Conservation (phyloP, 2,888 invertebrate species). For the Pseudoips prasinana region DNA sequence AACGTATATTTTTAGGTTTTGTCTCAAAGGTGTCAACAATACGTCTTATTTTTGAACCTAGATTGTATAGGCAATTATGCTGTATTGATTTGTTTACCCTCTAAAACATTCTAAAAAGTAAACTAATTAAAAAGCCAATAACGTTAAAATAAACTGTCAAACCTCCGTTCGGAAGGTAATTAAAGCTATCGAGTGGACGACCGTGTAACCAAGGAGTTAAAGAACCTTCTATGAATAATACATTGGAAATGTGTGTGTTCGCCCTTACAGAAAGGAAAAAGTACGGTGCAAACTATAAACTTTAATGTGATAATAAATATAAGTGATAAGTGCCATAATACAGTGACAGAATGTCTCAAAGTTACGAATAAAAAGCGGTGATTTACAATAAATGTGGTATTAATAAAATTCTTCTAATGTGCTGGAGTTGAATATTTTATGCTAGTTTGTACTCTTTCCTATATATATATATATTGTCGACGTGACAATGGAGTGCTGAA, state of each 20-base stretch:
- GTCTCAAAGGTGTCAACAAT: too few species aligned
- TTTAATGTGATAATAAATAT: constrained; percentile 16
- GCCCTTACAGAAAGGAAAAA: constrained; percentile 36
- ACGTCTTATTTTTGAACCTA: neutral
- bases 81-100: too few species aligned
- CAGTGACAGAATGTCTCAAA: constrained; percentile 14
- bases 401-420: constrained; percentile 22
- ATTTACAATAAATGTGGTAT: constrained; percentile 20
- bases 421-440: constrained; percentile 12
- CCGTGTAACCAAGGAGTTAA: constrained; percentile 45
- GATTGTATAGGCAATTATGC: too few species aligned
- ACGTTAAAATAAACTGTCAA: constrained; percentile 31
- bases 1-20: too few species aligned
- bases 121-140: constrained; percentile 17
- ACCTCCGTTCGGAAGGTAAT: constrained; percentile 49
- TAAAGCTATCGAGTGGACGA: constrained; percentile 50
- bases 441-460: too few species aligned
- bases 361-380: constrained; percentile 13
- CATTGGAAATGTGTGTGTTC: constrained; percentile 50
- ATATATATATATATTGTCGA: too few species aligned
- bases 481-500: too few species aligned
- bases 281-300: constrained; percentile 25
- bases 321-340: constrained; percentile 13
- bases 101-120: too few species aligned
- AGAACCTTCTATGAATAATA: constrained; percentile 62